Conservation (phyloP, 2,113 vertebrate species). For the Nannospalax galili region DNA sequence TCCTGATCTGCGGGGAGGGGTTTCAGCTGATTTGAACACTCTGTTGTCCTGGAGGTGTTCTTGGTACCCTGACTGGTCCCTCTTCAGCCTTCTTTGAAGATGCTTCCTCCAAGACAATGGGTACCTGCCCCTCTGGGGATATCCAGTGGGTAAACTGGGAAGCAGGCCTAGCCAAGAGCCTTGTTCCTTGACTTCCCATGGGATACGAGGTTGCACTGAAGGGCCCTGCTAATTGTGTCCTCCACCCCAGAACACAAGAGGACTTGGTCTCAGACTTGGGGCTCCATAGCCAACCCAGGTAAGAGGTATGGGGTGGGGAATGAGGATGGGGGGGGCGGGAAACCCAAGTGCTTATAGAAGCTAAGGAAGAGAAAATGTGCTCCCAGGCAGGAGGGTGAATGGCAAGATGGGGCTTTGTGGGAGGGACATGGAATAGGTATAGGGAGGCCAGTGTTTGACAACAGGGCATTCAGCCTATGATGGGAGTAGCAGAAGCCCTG, state of each 20-base stretch:
- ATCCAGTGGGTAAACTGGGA: not conserved
- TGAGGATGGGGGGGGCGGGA: not conserved
- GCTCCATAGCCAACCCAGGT: not conserved
- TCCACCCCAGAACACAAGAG: not conserved
- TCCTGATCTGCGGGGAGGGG: not conserved
- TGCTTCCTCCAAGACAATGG: not conserved
- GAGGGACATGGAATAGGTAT: not conserved
- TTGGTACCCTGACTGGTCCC: not conserved
- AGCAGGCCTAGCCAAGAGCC: not conserved
- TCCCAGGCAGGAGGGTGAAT: not conserved
- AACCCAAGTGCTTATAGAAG: not conserved
- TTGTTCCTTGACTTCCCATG: not conserved
- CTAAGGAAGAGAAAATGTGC: too few relatives aligned
- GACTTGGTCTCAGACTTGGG: not conserved
- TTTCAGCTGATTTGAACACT: not conserved
- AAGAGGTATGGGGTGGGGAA: too few relatives aligned
- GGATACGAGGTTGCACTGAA: not conserved
- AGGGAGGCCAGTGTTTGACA: not conserved
- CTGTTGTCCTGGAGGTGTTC: not conserved
- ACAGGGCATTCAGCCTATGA: not conserved
- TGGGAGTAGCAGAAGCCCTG: not conserved
- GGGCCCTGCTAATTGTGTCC: not conserved
- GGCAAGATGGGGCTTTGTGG: not conserved
- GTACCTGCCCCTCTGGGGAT: not conserved
- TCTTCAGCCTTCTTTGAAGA: not conserved